These are phyloP conservation scores for Sarcophaga bullata DNA, from an alignment of 1,140 invertebrate species.

Conservation along the genomic window DNA sequence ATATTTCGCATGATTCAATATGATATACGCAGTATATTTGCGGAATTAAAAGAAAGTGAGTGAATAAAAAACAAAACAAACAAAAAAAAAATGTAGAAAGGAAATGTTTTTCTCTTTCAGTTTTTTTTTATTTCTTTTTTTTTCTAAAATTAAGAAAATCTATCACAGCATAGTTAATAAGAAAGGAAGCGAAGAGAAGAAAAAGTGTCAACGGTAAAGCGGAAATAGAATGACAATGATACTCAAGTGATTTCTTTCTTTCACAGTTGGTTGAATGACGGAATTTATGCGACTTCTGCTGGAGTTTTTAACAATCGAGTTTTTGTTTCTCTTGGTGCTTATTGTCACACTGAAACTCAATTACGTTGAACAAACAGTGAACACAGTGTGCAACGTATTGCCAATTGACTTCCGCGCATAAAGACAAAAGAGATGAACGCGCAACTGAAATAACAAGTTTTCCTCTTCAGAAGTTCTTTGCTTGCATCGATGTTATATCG, in stretches of 20 bases:
- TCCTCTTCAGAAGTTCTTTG: too few species aligned
- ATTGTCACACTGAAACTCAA: neutral
- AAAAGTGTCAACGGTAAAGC: neutral
- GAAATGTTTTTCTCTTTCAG: too few species aligned
- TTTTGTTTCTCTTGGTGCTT: neutral
- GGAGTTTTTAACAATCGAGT: neutral
- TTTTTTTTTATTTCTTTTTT: too few species aligned
- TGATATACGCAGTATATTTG: conserved; percentile 55
- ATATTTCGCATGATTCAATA: conserved; percentile 57
- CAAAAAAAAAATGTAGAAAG: too few species aligned
- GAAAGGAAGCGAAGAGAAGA: neutral
- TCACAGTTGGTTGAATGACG: too few species aligned
- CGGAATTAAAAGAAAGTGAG: conserved; percentile 52
- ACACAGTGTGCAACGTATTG: neutral
- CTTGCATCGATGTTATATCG: too few species aligned
- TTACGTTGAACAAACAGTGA: neutral
- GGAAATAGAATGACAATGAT: neutral
- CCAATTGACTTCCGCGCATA: neutral
- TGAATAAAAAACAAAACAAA: conserved; percentile 21
- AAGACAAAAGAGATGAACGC: neutral
- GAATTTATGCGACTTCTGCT: neutral
- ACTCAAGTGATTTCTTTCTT: neutral
- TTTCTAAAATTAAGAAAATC: too few species aligned
- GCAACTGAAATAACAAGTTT: neutral
- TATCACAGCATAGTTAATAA: too few species aligned